Percentiles rank a stretch among this genome's conserved stretches.
Evolutionary conservation across 1,140 invertebrate species (phyloP).

Genomic region (Brachionus rotundiformis): DNA sequence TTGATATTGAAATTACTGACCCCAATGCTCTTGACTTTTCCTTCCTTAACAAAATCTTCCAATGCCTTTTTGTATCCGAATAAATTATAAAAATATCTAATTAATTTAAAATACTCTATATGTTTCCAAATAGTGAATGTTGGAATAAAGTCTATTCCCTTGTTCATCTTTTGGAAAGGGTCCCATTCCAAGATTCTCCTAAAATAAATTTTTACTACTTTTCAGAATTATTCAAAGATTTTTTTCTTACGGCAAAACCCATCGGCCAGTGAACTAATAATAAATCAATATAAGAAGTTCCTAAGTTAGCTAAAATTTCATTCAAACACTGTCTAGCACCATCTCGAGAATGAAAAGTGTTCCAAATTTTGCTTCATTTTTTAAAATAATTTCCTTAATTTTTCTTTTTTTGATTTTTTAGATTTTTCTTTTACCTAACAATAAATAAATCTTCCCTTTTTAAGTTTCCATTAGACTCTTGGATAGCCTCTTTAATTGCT

Average conservation of each 20-base stretch:
- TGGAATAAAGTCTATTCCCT: constrained; percentile 56
- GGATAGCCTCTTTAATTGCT: constrained; percentile 41
- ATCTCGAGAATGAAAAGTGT: constrained; percentile 41
- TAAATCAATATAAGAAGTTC: constrained; percentile 59
- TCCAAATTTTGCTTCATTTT: constrained; percentile 46
- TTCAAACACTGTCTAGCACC: constrained; percentile 55
- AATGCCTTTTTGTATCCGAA: constrained; percentile 27
- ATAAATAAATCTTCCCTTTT: constrained; percentile 49
- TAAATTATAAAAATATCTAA: too few relatives aligned
- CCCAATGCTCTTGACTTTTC: constrained; percentile 58
- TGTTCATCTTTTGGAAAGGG: constrained; percentile 61
- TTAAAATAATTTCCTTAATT: neutral
- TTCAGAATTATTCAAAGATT: constrained; percentile 52
- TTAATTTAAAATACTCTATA: neutral
- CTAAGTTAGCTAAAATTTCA: constrained; percentile 59
- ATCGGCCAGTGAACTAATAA: constrained; percentile 63
- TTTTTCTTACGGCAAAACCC: constrained; percentile 55
- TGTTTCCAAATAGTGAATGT: constrained; percentile 45
- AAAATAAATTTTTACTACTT: neutral
- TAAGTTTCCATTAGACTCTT: constrained; percentile 22
- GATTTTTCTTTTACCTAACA: constrained; percentile 43
- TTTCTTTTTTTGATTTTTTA: too few relatives aligned
- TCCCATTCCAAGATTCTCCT: constrained; percentile 16
- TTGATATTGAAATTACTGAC: constrained; percentile 62
- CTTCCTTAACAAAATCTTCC: constrained; percentile 51